Conservation (phyloP, 1,140 invertebrate genomes). For the Drosophila funebris region DNA sequence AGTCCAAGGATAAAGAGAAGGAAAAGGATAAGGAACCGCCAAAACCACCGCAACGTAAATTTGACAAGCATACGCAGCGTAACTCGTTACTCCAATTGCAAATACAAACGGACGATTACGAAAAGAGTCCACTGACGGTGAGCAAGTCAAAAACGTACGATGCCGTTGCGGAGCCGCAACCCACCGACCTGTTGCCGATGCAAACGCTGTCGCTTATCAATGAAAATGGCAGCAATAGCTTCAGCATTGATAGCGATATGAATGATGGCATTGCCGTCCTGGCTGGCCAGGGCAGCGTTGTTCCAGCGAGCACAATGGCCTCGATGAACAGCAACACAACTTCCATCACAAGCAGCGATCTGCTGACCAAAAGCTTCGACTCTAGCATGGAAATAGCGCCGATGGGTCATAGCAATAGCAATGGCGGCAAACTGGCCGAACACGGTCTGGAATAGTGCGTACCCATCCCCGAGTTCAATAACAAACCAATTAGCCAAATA, state of each 20-base stretch:
- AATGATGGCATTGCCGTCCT: slow-evolving; percentile 55
- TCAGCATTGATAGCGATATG: slow-evolving; percentile 74
- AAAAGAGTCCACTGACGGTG: slow-evolving; percentile 53
- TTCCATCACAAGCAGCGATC: slow-evolving; percentile 77
- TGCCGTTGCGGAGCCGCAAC: slow-evolving; percentile 36
- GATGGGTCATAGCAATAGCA: slow-evolving; percentile 67
- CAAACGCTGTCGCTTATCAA: slow-evolving; percentile 74
- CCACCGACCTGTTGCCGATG: slow-evolving; percentile 72
- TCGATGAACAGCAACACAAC: slow-evolving; percentile 74
- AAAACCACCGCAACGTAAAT: slow-evolving; percentile 79
- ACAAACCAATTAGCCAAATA: slow-evolving; percentile 66
- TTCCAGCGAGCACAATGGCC: slow-evolving; percentile 21
- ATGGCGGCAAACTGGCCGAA: slow-evolving; percentile 61
- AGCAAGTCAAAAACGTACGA: slow-evolving; percentile 59
- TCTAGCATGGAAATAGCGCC: slow-evolving; percentile 75
- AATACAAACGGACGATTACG: slow-evolving; percentile 55
- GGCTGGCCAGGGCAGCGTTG: slow-evolving; percentile 18
- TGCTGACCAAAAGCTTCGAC: slow-evolving; percentile 79
- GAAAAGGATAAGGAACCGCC: slow-evolving; percentile 76
- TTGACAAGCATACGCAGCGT: slow-evolving; percentile 80
- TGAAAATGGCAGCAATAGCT: slow-evolving; percentile 77
- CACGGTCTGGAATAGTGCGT: slow-evolving; percentile 57
- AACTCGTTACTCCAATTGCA: slow-evolving; percentile 78
- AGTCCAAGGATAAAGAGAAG: slow-evolving; percentile 80
- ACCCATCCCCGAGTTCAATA: slow-evolving; percentile 33